Percentiles rank a stretch among this genome's conserved stretches.
phyloP scores from a whole-genome alignment of 1,140 invertebrate species.

The Drosophila burlai region DNA sequence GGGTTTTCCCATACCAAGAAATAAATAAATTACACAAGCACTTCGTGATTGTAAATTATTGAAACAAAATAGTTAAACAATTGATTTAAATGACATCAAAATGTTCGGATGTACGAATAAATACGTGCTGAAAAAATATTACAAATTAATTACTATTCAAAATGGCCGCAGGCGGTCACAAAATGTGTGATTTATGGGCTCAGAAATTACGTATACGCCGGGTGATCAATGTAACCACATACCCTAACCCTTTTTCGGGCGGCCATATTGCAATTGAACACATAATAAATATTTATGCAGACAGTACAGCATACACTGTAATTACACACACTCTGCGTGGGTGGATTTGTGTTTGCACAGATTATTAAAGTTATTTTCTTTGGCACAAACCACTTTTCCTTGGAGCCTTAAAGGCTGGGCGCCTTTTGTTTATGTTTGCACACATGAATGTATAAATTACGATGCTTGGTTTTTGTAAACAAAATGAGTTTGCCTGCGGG shows the following conservation, averaged over 20 bases:
- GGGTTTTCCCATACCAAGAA: neutral
- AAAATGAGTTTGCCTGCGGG: slow-evolving; percentile 62
- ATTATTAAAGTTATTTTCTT: slow-evolving; percentile 78
- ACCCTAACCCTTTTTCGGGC: neutral
- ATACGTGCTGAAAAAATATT: slow-evolving; percentile 33
- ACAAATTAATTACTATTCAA: slow-evolving; percentile 60
- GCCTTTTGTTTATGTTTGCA: slow-evolving; percentile 69
- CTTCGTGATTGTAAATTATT: slow-evolving; percentile 16
- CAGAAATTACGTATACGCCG: slow-evolving; percentile 72
- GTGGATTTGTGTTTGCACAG: slow-evolving; percentile 44
- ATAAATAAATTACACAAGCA: slow-evolving; percentile 2
- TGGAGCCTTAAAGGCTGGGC: slow-evolving; percentile 7
- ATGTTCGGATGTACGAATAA: slow-evolving; percentile 9
- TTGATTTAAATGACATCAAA: slow-evolving; percentile 64
- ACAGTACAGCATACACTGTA: slow-evolving; percentile 29
- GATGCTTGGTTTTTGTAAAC: slow-evolving; percentile 57
- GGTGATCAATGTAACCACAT: slow-evolving; percentile 9
- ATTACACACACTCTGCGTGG: slow-evolving; percentile 22
- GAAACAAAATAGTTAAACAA: slow-evolving; percentile 33
- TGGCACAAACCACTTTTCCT: slow-evolving; percentile 21
- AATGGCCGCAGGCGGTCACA: slow-evolving; percentile 41
- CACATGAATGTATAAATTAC: slow-evolving; percentile 75
- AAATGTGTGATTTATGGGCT: slow-evolving; percentile 53
- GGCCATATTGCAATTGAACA: slow-evolving; percentile 65
- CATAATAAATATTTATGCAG: slow-evolving; percentile 80